Base-by-base conservation (phyloP, 1,140 invertebrate species). In the Drosophila jambulina region DNA sequence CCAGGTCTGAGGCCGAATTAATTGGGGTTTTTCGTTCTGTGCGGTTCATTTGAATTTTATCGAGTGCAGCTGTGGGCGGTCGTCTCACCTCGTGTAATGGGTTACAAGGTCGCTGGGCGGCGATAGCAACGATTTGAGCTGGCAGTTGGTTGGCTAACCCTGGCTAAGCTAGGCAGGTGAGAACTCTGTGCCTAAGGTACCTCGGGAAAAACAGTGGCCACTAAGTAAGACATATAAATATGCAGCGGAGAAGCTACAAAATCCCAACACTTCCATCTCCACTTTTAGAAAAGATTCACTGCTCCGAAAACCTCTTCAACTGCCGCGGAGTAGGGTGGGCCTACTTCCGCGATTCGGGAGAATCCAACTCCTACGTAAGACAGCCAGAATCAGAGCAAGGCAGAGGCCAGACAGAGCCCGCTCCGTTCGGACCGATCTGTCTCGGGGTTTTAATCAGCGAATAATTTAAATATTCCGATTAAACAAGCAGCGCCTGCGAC, bases 381-480 rank as follows among this genome's bases (percentile, higher is more conserved):
- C 21, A 21, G 23, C 23, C 49, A 40, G 9, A 68, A 49, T 40
- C 57, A 15, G 10, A 71, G n/a, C n/a, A n/a, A 19, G 29, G 17
- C 25, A 29, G n/a, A 38, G 38, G 34, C 8, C 27, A 38, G 23
- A 38, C 42, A 40, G 17, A 27, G n/a, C 27, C 59, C 38, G 27
- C 46, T 77, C 21, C 43, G 38, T 36, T 59, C 48, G 53, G 48
- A 29, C 21, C 59, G 68, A 86, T 86, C 77, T 56, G 57, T 29
- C 69, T 67, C 64, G 29, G 78, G 68, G 75, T 82, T 90, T 90
- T 90, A 90, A 90, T 90, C 85, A 90, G 80, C 60, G 82, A 78
- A 85, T 90, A 85, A 90, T 90, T 90, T 90, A 90, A 90, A 90
- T 90, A 90, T 90, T 90, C 85, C 78, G 85, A 85, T 88, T 88